Evolutionary conservation across 2,113 vertebrate genomes (phyloP), one percentile per base, ranked within the genome.

Genomic region (Nerophis lumbriciformis): DNA sequence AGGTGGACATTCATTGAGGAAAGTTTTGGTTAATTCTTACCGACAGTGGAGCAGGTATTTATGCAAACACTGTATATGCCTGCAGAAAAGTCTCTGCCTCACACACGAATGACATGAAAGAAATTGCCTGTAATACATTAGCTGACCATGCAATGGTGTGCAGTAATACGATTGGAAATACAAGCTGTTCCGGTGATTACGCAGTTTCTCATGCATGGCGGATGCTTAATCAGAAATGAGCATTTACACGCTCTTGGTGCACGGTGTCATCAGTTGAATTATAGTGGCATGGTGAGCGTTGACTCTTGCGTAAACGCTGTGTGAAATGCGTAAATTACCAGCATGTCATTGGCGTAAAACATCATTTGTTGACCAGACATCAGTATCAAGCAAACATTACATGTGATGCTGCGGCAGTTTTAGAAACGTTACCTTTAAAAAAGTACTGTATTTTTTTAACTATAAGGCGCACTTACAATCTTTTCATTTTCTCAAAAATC

Each of bases 91-190:
- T 53, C 6, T 35, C 3, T 11, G 51, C 13, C 1, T 4, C 12
- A 1, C 12, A 54, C n/a, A 35, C 5, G 1, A 35, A 11, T 14
- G 2, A 35, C 12, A 53, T 12, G 35, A 54, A 53, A 54, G 8
- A n/a, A 7, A n/a, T 38, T 9, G 35, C 35, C 15, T 38, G 19
- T 39, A 16, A 16, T 39, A 15, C 37, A 10, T 39, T 55, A 38
- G 36, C n/a, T 14, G 53, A 55, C 4, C 42, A 16, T 38, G 28
- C n/a, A 14, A 54, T 28, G 4, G 6, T 37, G 47, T n/a, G 12
- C 48, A 48, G 2, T 50, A 19, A 19, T 28, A 28, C 28, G 69
- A 66, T 37, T 51, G 48, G 48, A 53, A 75, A 75, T 68, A 15
- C 44, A 71, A 63, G 15, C 53, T 51, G 44, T 61, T 58, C 16